Evolutionary conservation across 2,797 vertebrate species (phyloP), one percentile per base, ranked within the genome.

Genomic region (Poecilia velifera): DNA sequence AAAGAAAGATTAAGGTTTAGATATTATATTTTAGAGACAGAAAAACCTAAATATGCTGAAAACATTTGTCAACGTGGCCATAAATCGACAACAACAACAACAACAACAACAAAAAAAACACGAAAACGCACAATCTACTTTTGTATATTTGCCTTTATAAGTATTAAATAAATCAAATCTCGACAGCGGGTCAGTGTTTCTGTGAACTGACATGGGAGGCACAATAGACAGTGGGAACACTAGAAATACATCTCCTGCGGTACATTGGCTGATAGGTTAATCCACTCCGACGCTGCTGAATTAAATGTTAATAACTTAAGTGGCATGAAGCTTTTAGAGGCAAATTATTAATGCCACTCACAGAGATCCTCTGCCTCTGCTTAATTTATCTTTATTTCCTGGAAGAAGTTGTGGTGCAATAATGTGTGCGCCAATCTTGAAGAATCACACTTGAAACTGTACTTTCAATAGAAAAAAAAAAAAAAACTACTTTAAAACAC

Each of bases 291-390:
- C 84, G 89, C 85, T 86, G 80, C 85, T 83, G 81, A 93, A 94
- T 93, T 82, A 94, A 95, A 93, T 90, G 88, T 94, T 94, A 94
- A 95, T 93, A 93, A 92, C 89, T 93, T 87, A 90, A 94, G 90
- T 92, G 91, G 86, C 80, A 84, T 88, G 84, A 91, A 90, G 93
- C 91, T 92, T 93, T 94, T 92, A 93, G 86, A 90, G 82, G 78
- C 80, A 82, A 90, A 86, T 88, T 86, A 87, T 87, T 87, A 92
- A 76, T 86, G 89, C 83, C 77, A 71, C 84, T 86, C 76, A 72
- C 75, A 82, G 77, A 89, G 87, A 84, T 85, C 77, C 75, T 89
- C 85, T 46, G 85, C 79, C 80, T 76, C 49, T 64, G 59, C 25
- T 49, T 83, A 83, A 83, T 90, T 90, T 88, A 86, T 88, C 83